Evolutionary conservation across 2,888 invertebrate genomes (phyloP), one percentile per base, ranked within the genome.

Genomic region (Morpho achilles): DNA sequence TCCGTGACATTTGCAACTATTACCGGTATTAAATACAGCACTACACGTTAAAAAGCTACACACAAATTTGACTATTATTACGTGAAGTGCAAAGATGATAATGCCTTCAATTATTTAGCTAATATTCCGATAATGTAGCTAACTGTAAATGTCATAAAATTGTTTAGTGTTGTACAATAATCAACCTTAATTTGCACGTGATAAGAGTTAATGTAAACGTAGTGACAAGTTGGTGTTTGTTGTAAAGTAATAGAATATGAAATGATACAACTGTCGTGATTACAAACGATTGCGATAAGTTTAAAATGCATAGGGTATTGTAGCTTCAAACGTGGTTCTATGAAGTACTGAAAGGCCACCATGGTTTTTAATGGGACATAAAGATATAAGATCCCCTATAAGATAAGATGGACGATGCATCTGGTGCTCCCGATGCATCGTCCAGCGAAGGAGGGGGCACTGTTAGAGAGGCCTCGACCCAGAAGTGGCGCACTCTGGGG

Each of bases 241-340:
- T 63, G 70, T 74, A 70, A 71, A 73, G 69, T 72, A 74, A 75
- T 76, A 73, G 77, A 77, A 77, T 77, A 51, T 53, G 59, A 67
- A 75, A 77, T 76, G 67, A 57, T 55, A 53, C 54, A 53, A 59
- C 59, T 63, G 54, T 51, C 63, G 61, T 57, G 61, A 61, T 59
- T 63, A 56, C 58, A 61, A 59, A 56, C 49, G 63, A 60, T 61
- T 56, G 58, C 43, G 50, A 63, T 63, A 59, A 61, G 44, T 61
- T 61, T 32, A 5, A 5, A 61, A 54, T 58, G 32, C 3, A 23
- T n/a, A n/a, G n/a, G n/a, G 16, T 16, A 16, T 16, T 1, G 16
- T 16, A 16, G 16, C 16, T 16, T 16, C 16, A 16, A 16, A 16
- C 16, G 16, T 16, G 16, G 16, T 16, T 16, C 16, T 16, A 16